Evolutionary conservation across 2,888 invertebrate genomes (phyloP).

Genomic region (Dorcus hopei): DNA sequence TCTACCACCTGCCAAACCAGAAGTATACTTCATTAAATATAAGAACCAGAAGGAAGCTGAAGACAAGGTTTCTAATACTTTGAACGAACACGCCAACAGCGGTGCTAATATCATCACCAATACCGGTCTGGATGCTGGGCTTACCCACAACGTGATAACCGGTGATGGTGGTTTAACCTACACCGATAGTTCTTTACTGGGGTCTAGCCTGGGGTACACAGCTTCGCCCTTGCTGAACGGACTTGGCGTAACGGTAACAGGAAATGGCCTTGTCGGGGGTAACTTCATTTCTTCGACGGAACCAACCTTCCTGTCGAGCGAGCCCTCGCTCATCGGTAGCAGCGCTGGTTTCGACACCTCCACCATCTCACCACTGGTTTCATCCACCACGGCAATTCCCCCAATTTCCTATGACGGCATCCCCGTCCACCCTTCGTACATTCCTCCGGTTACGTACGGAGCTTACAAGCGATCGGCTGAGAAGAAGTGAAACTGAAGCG

Average conservation of each 20-base stretch:
- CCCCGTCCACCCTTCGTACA: too few species aligned
- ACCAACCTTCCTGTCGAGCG: too few species aligned
- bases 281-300: too few species aligned
- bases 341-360: too few species aligned
- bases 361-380: too few species aligned
- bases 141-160: neutral
- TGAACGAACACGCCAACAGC: constrained; percentile 14
- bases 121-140: constrained; percentile 15
- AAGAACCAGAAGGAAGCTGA: constrained; percentile 48
- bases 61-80: constrained; percentile 21
- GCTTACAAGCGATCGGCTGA: too few species aligned
- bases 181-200: constrained; percentile 6
- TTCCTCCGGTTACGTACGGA: too few species aligned
- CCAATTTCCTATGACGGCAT: too few species aligned
- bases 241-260: constrained; percentile 2
- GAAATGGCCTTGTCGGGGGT: constrained; percentile 3
- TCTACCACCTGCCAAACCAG: constrained; percentile 80
- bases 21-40: constrained; percentile 86
- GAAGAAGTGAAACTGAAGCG: too few species aligned
- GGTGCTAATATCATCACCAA: constrained; percentile 21
- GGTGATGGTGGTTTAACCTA: constrained; percentile 1
- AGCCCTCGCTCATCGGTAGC: too few species aligned
- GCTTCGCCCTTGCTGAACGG: neutral
- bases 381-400: too few species aligned
- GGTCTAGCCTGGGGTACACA: neutral